Conservation (phyloP, 2,888 invertebrate genomes). For the Sphecodes monilicornis region DNA sequence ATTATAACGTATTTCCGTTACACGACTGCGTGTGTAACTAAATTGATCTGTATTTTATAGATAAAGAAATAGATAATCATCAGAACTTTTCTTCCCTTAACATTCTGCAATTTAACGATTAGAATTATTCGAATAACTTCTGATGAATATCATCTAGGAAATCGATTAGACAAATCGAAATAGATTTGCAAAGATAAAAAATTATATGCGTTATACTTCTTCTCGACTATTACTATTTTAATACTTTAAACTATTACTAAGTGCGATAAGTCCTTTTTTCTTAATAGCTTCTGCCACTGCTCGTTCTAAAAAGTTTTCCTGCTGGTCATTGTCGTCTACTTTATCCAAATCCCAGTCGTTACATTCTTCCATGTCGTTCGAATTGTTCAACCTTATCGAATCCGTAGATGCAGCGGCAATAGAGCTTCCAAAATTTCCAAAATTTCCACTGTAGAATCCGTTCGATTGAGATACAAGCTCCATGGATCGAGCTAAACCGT, state of each 20-base stretch:
- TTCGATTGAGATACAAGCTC: slow-evolving; percentile 65
- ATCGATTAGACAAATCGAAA: slow-evolving; percentile 38
- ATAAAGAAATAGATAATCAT: slow-evolving; percentile 39
- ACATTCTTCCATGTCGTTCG: slow-evolving; percentile 38
- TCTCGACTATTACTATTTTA: slow-evolving; percentile 78
- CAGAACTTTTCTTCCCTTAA: slow-evolving; percentile 5
- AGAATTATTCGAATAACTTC: slow-evolving; percentile 30
- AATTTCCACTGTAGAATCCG: slow-evolving; percentile 54
- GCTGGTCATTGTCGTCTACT: slow-evolving; percentile 78
- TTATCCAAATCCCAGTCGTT: slow-evolving; percentile 72
- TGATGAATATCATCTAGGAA: slow-evolving; percentile 47
- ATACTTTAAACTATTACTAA: slow-evolving; percentile 74
- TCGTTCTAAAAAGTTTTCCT: slow-evolving; percentile 88
- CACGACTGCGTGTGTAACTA: slow-evolving; percentile 35
- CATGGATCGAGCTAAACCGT: slow-evolving; percentile 85
- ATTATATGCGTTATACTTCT: slow-evolving; percentile 53
- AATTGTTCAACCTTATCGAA: slow-evolving; percentile 52
- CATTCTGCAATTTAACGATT: slow-evolving; percentile 8
- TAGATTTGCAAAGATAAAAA: slow-evolving; percentile 58
- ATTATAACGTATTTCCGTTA: slow-evolving; percentile 43
- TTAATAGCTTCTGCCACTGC: slow-evolving; percentile 91
- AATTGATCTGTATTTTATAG: slow-evolving; percentile 18
- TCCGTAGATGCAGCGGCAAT: slow-evolving; percentile 59
- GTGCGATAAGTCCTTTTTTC: slow-evolving; percentile 88
- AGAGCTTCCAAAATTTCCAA: slow-evolving; percentile 44